A percentile compares a stretch with the other conserved stretches of the same genome.
These are phyloP conservation scores for Pungitius pungitius DNA, from an alignment of 2,113 vertebrate species.

Conservation along the genomic window DNA sequence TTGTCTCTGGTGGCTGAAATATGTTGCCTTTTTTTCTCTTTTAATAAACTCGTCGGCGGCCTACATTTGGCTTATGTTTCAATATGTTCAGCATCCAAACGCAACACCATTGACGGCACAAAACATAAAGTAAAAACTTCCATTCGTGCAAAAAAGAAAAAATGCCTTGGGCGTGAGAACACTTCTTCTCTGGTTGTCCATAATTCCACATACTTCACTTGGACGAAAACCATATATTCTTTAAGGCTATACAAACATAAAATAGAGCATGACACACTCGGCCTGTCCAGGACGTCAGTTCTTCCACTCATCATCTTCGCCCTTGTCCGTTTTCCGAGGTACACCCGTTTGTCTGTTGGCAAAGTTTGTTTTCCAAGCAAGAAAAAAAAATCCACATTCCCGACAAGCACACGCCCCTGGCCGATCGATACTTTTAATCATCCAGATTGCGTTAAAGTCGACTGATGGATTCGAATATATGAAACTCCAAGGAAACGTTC, in stretches of 20 bases:
- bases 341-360: constrained; percentile 71
- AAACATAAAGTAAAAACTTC: constrained; percentile 84
- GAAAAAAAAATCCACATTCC: constrained; percentile 86
- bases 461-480: constrained; percentile 87
- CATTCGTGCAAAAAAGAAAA: constrained; percentile 90
- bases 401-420: constrained; percentile 87
- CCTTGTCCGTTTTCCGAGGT: constrained; percentile 70
- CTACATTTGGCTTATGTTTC: constrained; percentile 81
- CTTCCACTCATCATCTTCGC: constrained; percentile 75
- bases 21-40: constrained; percentile 74
- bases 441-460: constrained; percentile 85
- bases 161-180: constrained; percentile 91
- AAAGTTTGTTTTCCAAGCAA: constrained; percentile 85
- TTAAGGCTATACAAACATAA: constrained; percentile 96
- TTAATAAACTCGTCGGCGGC: constrained; percentile 77
- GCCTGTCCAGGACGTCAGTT: constrained; percentile 71
- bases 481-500: constrained; percentile 88
- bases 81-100: constrained; percentile 86
- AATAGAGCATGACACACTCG: constrained; percentile 85
- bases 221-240: constrained; percentile 83
- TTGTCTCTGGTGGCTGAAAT: constrained; percentile 74
- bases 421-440: constrained; percentile 85
- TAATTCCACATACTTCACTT: constrained; percentile 86
- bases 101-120: constrained; percentile 90
- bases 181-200: constrained; percentile 92